Base-by-base conservation (phyloP, 2,797 vertebrate genomes). In the Taeniopygia guttata region DNA sequence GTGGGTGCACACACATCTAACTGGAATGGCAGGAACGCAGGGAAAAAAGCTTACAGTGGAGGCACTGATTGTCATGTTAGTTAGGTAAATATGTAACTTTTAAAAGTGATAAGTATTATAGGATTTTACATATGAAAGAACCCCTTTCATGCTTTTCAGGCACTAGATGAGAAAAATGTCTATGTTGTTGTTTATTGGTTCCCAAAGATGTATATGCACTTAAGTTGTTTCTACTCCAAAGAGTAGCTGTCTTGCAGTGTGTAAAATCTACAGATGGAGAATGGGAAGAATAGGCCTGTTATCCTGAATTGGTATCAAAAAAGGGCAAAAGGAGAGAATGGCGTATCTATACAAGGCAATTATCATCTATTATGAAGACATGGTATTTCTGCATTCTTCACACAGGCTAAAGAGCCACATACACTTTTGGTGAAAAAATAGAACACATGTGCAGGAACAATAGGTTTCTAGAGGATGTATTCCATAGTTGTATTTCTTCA, bases 291-390 rank as follows among this genome's bases (percentile, higher is more conserved):
- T 30, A 76, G 45, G 40, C 23, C 66, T 76, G 34, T 75, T 94
- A 73, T 49, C 69, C 69, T 74, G 36, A 92, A 73, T 12, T 86
- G 66, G 72, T 70, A 86, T 16, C 25, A 73, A 51, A 27, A 63
- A 55, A 20, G 66, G 66, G 51, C 62, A 86, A 87, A 81, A 81
- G 40, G 66, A 84, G 36, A 85, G 78, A 73, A 75, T 2, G 76
- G 45, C 5, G 0, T 18, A 68, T 81, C 79, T 69, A 34, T 68
- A 95, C 38, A 78, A 81, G 62, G 55, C 89, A 81, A 56, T 92
- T 89, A 86, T 38, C 63, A 73, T 85, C 73, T 73, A 77, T 90
- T 84, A 91, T 45, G 70, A 86, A 88, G 69, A 92, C 69, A 73
- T 2, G 52, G 34, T 83, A 88, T 42, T 73, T 86, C 63, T 84